Conservation (phyloP, 2,113 vertebrate species). For the Percopsis transmontana region DNA sequence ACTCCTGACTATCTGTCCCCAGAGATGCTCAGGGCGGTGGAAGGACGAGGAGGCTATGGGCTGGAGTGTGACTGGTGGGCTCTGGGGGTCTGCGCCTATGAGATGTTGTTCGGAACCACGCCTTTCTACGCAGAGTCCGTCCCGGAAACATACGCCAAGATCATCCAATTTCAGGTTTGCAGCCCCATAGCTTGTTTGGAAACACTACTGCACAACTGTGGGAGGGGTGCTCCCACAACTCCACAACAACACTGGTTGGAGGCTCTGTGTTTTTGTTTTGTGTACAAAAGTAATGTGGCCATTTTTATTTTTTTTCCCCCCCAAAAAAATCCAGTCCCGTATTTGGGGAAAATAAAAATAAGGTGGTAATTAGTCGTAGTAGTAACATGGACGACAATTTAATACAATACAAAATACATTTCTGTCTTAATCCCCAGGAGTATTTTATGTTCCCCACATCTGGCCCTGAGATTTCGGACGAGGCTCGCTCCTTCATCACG, state of each 20-base stretch:
- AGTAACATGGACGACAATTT: background rate
- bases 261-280: too few relatives aligned
- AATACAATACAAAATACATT: background rate
- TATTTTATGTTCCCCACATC: slow-evolving; percentile 79
- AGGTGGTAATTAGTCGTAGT: background rate
- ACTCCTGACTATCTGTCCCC: slow-evolving; percentile 90
- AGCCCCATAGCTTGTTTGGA: background rate
- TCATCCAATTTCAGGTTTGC: slow-evolving; percentile 84
- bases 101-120: slow-evolving; percentile 86
- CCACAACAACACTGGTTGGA: too few relatives aligned
- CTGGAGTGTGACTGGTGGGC: slow-evolving; percentile 92
- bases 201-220: too few relatives aligned
- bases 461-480: slow-evolving; percentile 69
- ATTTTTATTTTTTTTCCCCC: too few relatives aligned
- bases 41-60: slow-evolving; percentile 79
- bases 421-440: slow-evolving; percentile 70
- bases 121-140: slow-evolving; percentile 87
- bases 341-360: too few relatives aligned
- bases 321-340: too few relatives aligned
- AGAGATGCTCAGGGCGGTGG: slow-evolving; percentile 84
- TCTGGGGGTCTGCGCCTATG: slow-evolving; percentile 84
- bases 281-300: too few relatives aligned
- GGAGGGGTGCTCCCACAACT: too few relatives aligned
- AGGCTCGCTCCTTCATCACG: slow-evolving; percentile 77
- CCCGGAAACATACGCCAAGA: slow-evolving; percentile 86